These are phyloP conservation scores for Achlya flavicornis DNA, from an alignment of 2,888 invertebrate species.

Conservation along the genomic window DNA sequence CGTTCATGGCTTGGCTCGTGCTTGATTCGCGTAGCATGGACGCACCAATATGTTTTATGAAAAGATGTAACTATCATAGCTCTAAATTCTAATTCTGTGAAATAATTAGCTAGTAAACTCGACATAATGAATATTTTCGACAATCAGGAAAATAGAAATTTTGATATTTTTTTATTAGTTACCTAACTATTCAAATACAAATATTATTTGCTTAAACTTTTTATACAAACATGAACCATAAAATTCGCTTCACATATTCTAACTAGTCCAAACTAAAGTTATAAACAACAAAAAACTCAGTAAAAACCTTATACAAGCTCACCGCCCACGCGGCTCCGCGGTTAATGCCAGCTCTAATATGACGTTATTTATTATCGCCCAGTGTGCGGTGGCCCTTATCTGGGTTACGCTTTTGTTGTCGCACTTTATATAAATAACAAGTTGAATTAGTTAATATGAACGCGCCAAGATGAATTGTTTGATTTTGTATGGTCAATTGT, in stretches of 20 bases:
- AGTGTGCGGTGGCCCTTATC: constrained; percentile 66
- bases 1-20: no score
- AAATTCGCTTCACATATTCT: constrained; percentile 6
- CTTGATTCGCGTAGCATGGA: no score
- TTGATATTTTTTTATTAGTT: no score
- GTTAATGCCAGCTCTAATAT: constrained; percentile 67
- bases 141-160: no score
- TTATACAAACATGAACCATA: not conserved
- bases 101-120: no score
- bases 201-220: no score
- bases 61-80: no score
- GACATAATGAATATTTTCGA: no score
- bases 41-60: no score
- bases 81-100: no score
- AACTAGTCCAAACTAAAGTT: constrained; percentile 17
- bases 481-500: constrained; percentile 47
- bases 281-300: constrained; percentile 35
- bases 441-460: constrained; percentile 65
- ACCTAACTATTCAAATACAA: no score
- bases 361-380: constrained; percentile 71
- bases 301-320: constrained; percentile 29
- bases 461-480: constrained; percentile 51
- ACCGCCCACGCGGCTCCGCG: constrained; percentile 49
- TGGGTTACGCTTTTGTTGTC: constrained; percentile 59
- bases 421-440: constrained; percentile 57